Evolutionary conservation across 2,888 invertebrate genomes (phyloP), one percentile per base, ranked within the genome.

Genomic region (Cynaeus angustus): DNA sequence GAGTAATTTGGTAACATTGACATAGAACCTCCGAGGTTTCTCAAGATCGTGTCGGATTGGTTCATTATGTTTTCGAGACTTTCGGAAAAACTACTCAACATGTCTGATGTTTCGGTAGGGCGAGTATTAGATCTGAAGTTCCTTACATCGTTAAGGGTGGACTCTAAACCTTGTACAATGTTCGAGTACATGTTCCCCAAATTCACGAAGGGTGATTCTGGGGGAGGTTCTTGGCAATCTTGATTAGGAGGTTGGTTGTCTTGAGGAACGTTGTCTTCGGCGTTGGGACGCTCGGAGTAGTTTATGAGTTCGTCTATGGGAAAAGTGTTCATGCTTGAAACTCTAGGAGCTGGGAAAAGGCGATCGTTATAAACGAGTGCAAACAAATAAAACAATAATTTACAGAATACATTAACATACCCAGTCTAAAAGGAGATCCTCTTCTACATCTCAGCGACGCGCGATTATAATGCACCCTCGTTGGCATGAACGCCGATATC

Each of bases 121-220:
- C 82, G 72, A 61, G 76, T 79, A 59, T 77, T 80, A 1, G 80
- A 78, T 45, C 81, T 73, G 67, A 83, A 81, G 68, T 81, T 81
- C 26, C 82, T 65, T 1, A 83, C 82, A 62, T 83, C 83, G 62
- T 81, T 82, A 58, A 83, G 73, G 67, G 83, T 84, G 0, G 82
- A 81, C 69, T 85, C 84, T 13, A 85, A 70, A 71, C 84, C 84
- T 53, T 82, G 83, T 7, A 84, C 80, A 12, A 85, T 84, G 64
- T 83, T 84, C 8, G 83, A 81, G 67, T 84, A 84, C 81, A 84
- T 83, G 64, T 78, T 80, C 7, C 82, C 80, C 53, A 85, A 78
- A 73, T 80, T 78, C 6, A 81, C 78, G 30, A 30, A 26, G 5
- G 28, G 14, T 7, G 56, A 28, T 12, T 78, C 78, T 5, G 80